phyloP scores from a whole-genome alignment of 35 echinoderm and acorn worm species.

The Stichopus chloronotus region DNA sequence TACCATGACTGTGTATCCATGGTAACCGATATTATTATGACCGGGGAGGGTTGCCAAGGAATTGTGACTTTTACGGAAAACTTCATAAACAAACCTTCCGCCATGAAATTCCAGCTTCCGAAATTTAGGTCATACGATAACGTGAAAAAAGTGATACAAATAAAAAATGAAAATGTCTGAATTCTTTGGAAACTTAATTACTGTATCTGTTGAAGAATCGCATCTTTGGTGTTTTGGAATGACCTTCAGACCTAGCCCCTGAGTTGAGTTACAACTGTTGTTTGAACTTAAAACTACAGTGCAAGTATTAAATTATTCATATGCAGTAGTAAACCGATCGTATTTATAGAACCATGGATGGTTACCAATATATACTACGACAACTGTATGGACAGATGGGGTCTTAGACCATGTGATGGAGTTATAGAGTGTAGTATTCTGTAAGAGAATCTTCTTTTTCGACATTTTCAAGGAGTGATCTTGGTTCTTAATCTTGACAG shows the following conservation, averaged over 20 bases:
- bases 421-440: too few relatives aligned
- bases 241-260: not conserved
- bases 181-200: conserved; percentile 8
- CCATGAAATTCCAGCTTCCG: conserved; percentile 1
- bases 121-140: conserved; percentile 43
- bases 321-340: too few relatives aligned
- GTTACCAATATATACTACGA: too few relatives aligned
- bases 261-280: not conserved
- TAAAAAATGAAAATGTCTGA: not conserved
- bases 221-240: not conserved
- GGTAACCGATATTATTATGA: conserved; percentile 47
- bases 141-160: not conserved
- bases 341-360: too few relatives aligned
- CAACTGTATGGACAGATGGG: too few relatives aligned
- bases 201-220: not conserved
- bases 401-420: too few relatives aligned
- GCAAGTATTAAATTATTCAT: too few relatives aligned
- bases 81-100: conserved; percentile 26
- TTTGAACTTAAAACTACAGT: not conserved
- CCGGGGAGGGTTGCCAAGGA: conserved; percentile 28
- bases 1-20: conserved; percentile 40
- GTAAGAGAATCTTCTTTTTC: too few relatives aligned
- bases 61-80: conserved; percentile 39
- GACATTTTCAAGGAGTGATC: too few relatives aligned
- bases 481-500: too few relatives aligned